phyloP scores from a whole-genome alignment of 2,113 vertebrate species.

The Typhlomys cinereus region DNA sequence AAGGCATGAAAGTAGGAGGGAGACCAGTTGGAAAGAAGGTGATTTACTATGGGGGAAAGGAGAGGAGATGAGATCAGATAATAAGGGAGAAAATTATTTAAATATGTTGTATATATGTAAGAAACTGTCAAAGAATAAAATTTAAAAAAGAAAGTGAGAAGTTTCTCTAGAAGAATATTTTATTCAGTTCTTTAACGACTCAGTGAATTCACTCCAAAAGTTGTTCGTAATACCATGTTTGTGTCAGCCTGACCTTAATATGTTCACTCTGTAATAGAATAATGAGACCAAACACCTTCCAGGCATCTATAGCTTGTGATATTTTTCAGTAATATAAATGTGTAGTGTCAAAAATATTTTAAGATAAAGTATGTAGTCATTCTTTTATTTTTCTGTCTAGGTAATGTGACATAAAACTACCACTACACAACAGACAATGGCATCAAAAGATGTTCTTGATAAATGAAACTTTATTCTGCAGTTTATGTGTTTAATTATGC shows the following conservation, averaged over 20 bases:
- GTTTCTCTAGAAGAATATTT: conserved; percentile 54
- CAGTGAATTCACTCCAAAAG: conserved; percentile 32
- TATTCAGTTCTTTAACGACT: conserved; percentile 20
- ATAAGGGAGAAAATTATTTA: too few relatives aligned
- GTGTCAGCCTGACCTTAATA: conserved; percentile 20
- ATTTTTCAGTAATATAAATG: background rate
- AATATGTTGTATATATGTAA: too few relatives aligned
- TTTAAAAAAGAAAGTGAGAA: too few relatives aligned
- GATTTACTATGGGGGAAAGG: too few relatives aligned
- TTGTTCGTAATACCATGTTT: conserved; percentile 38
- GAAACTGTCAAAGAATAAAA: too few relatives aligned
- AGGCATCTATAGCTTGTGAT: conserved; percentile 15
- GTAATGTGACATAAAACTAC: conserved; percentile 26
- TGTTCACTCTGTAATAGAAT: conserved; percentile 12
- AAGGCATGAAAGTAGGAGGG: too few relatives aligned
- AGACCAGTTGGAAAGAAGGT: too few relatives aligned
- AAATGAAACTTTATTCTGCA: conserved; percentile 37
- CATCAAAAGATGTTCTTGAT: conserved; percentile 55
- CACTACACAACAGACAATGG: background rate
- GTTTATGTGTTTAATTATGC: conserved; percentile 59
- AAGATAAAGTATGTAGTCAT: conserved; percentile 24
- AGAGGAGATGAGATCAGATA: too few relatives aligned
- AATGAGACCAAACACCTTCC: background rate
- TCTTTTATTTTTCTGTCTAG: conserved; percentile 40
- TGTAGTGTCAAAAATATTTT: conserved; percentile 34